Conservation (phyloP, 2,113 vertebrate species). For the Recurvirostra avosetta region DNA sequence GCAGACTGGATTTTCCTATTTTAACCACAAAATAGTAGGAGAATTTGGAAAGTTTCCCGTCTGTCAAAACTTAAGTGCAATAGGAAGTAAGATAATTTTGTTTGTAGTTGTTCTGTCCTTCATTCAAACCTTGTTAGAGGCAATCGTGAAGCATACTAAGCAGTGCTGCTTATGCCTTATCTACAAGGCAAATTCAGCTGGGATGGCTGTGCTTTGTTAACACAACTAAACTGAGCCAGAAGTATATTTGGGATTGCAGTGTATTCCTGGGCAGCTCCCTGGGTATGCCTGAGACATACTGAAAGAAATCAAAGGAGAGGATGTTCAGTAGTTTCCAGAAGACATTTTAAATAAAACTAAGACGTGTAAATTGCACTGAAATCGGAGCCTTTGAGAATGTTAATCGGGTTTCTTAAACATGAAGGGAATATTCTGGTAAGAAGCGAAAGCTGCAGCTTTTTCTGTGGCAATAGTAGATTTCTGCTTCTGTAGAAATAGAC, state of each 20-base stretch:
- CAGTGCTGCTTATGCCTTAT: not conserved
- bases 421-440: not conserved
- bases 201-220: not conserved
- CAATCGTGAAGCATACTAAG: not conserved
- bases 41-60: not conserved
- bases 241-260: not conserved
- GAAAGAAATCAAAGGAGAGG: not conserved
- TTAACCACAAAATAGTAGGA: not conserved
- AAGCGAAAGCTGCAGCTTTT: not conserved
- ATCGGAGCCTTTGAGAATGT: not conserved
- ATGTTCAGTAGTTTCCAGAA: not conserved
- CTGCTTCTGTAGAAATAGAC: not conserved
- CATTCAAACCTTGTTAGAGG: not conserved
- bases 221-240: not conserved
- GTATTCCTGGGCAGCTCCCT: not conserved
- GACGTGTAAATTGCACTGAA: not conserved
- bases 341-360: not conserved
- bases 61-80: constrained; percentile 12
- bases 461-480: not conserved
- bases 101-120: constrained; percentile 27
- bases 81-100: constrained; percentile 17
- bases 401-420: not conserved
- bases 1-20: not conserved
- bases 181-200: not conserved
- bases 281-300: not conserved